Percentiles rank a stretch among this genome's conserved stretches.
Conservation (phyloP, 2,797 vertebrate species). For the Lepus oiostolus region DNA sequence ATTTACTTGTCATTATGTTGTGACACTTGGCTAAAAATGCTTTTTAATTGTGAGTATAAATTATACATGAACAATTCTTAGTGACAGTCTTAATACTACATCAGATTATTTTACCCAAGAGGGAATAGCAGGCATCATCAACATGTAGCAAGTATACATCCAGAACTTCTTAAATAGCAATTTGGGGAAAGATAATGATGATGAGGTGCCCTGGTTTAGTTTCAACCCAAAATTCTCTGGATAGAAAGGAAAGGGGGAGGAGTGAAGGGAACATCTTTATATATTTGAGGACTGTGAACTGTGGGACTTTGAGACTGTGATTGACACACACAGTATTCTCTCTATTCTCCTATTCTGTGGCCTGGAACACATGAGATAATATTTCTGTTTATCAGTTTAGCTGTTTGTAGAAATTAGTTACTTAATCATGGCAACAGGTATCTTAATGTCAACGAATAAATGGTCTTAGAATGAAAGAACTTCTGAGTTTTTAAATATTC, state of each 20-base stretch:
- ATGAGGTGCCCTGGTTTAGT: constrained; percentile 23
- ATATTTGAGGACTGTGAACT: not conserved
- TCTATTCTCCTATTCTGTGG: not conserved
- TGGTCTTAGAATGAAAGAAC: not conserved
- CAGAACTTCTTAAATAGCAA: constrained; percentile 76
- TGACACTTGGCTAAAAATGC: constrained; percentile 91
- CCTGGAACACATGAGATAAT: not conserved
- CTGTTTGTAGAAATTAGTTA: not conserved
- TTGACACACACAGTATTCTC: not conserved
- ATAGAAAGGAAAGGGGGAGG: not conserved
- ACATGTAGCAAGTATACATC: constrained; percentile 70
- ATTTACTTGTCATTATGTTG: constrained; percentile 92
- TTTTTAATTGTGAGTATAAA: constrained; percentile 92
- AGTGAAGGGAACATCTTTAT: not conserved
- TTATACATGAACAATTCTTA: constrained; percentile 90
- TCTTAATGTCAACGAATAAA: not conserved
- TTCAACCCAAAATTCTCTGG: not conserved
- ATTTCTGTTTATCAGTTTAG: not conserved
- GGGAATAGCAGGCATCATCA: constrained; percentile 75
- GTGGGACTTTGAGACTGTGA: not conserved
- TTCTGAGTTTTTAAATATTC: not conserved
- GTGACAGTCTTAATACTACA: constrained; percentile 88
- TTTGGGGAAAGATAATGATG: constrained; percentile 73
- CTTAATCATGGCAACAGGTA: not conserved
- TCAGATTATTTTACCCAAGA: constrained; percentile 86